These are phyloP conservation scores for Panagrolaimus sp. DNA, from an alignment of 1,140 invertebrate genomes.

Conservation along the genomic window DNA sequence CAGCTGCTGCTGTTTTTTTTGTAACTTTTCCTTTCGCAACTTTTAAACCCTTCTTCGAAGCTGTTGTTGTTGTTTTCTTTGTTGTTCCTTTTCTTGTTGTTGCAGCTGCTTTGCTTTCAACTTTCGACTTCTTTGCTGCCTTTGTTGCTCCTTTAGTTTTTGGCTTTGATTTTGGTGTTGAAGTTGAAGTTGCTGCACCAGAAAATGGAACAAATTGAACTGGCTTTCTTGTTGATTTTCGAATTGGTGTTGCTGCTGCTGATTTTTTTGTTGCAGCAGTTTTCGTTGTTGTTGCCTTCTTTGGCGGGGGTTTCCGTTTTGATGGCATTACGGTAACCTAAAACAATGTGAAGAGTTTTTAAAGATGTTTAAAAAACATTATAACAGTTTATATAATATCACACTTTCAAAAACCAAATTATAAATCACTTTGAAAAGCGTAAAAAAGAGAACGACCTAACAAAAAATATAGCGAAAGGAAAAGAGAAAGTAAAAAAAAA, in stretches of 20 bases:
- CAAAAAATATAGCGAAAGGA: too few species aligned
- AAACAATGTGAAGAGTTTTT: too few species aligned
- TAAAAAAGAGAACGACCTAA: too few species aligned
- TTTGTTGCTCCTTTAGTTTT: background rate
- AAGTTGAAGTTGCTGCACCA: background rate
- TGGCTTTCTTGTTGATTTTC: background rate
- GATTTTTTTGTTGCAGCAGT: too few species aligned
- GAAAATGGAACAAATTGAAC: slow-evolving; percentile 4
- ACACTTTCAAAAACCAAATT: too few species aligned
- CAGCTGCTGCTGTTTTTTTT: background rate
- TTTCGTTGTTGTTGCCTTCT: too few species aligned
- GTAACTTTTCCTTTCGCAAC: slow-evolving; percentile 6
- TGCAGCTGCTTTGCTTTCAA: background rate
- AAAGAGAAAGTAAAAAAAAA: too few species aligned
- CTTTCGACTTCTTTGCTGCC: background rate
- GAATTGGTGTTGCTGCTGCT: background rate
- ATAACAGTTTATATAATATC: too few species aligned
- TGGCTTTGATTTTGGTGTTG: background rate
- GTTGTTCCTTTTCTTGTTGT: background rate
- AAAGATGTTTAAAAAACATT: too few species aligned
- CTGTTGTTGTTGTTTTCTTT: background rate
- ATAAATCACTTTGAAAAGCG: too few species aligned
- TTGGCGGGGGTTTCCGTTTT: too few species aligned
- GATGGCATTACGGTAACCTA: too few species aligned
- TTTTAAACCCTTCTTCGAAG: background rate